Evolutionary conservation across 2,888 invertebrate species (phyloP), one percentile per base, ranked within the genome.

Genomic region (Drosophila austrosaltans): DNA sequence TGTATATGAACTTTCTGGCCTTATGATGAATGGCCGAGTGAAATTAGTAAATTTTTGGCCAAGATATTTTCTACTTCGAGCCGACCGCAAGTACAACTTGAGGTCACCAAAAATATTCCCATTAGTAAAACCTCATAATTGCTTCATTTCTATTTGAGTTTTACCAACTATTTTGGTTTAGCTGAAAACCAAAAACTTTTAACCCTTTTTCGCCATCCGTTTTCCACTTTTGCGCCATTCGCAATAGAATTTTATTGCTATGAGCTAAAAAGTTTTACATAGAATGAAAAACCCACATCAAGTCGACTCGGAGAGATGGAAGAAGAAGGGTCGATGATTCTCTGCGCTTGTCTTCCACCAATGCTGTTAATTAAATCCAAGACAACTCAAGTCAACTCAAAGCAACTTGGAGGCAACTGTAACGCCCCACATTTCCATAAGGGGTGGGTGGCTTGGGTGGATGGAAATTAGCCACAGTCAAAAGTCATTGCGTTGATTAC

Each of bases 71-170:
- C 58, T 20, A 36, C 57, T n/a, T 62, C 25, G 36, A 10, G 28
- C 25, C 56, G 22, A 16, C 53, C 67, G 8, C 62, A 53, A 42
- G 56, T 57, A 59, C 72, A 72, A 53, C 66, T 74, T 69, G 69
- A 25, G 72, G 76, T 76, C 77, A 76, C 42, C 89, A 87, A 82
- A 89, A 90, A 91, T 74, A 73, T 89, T 89, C 86, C 90, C 92
- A 92, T 92, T 92, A 92, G 90, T 84, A 81, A 81, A 84, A 90
- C 91, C 90, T 89, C 86, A 91, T 91, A 92, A 92, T 91, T 91
- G 90, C 91, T 92, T 91, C 85, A 91, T 32, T 66, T 62, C 12
- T 40, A 53, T 28, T 16, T 36, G 36, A 73, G 67, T 72, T 72
- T 59, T 10, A 12, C 20, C 42, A 72, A 72, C 72, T 72, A 72